phyloP scores from a whole-genome alignment of 23 tunicate species.

The Oikopleura dioica region DNA sequence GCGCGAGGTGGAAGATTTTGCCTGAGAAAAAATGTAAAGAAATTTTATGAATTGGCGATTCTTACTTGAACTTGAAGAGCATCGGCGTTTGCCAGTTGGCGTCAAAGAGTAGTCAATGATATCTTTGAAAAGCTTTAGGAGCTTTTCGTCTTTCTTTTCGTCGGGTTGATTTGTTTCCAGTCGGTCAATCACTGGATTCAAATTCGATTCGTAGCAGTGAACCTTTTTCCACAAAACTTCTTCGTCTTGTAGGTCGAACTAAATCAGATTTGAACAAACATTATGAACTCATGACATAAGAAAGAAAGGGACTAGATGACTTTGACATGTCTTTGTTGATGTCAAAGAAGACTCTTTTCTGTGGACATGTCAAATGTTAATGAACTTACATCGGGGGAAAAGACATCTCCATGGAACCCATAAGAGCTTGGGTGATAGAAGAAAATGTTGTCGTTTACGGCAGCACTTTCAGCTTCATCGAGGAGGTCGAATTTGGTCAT shows the following conservation, averaged over 20 bases:
- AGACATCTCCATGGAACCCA: background rate
- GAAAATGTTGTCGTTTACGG: background rate
- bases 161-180: background rate
- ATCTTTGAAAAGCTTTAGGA: conserved; percentile 1
- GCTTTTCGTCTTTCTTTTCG: background rate
- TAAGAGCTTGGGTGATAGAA: conserved; percentile 3
- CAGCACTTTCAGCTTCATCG: background rate
- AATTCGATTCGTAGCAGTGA: background rate
- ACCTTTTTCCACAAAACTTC: background rate
- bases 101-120: background rate
- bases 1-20: background rate
- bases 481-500: conserved; percentile 20
- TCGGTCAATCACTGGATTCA: background rate
- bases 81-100: conserved; percentile 1
- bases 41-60: too few relatives aligned
- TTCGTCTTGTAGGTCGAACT: background rate
- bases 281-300: too few relatives aligned
- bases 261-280: background rate
- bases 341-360: too few relatives aligned
- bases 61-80: background rate
- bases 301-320: too few relatives aligned
- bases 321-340: too few relatives aligned
- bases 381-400: conserved; percentile 1
- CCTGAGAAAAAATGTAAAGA: too few relatives aligned
- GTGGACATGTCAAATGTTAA: too few relatives aligned